Evolutionary conservation across 2,797 vertebrate species (phyloP), one percentile per base, ranked within the genome.

Genomic region (Enteromius afrohamiltoni): DNA sequence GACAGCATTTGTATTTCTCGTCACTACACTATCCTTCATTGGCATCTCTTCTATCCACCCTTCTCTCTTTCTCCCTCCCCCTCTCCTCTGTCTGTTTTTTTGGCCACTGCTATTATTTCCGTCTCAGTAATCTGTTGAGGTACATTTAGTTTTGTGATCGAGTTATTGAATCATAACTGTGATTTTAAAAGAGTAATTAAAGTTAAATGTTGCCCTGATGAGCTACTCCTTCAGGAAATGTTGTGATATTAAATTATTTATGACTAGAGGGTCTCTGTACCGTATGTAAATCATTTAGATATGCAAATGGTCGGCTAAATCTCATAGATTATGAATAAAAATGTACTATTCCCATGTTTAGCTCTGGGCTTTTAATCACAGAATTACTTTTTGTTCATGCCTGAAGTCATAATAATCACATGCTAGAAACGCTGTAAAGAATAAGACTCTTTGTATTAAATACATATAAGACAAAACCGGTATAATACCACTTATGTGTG

Each of bases 151-250:
- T 95, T 96, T 93, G 94, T 90, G 95, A 93, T 93, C 93, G 95
- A 95, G 95, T 94, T 95, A 92, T 94, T 92, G 94, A 95, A 94
- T 95, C 93, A 92, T 94, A 93, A 95, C 95, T 94, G 92, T 93
- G 94, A 96, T 96, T 95, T 86, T 94, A 93, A 94, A 94, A 91
- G 93, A 95, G 96, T 96, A 96, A 97, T 97, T 96, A 96, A 95
- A 96, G 95, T 93, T 94, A 96, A 96, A 94, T 93, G 92, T 90
- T 89, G 93, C 93, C 92, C 91, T 92, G 91, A 85, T 92, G 93
- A 95, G 91, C 93, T 89, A 68, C 91, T 95, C 93, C 93, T 93
- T 93, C 92, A 93, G 93, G 94, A 94, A 91, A 90, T 92, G 90
- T 90, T 93, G 91, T 92, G 94, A 93, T 89, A 94, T 95, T 95